Conservation (phyloP, 2,888 invertebrate species). For the Sphecodes monilicornis region DNA sequence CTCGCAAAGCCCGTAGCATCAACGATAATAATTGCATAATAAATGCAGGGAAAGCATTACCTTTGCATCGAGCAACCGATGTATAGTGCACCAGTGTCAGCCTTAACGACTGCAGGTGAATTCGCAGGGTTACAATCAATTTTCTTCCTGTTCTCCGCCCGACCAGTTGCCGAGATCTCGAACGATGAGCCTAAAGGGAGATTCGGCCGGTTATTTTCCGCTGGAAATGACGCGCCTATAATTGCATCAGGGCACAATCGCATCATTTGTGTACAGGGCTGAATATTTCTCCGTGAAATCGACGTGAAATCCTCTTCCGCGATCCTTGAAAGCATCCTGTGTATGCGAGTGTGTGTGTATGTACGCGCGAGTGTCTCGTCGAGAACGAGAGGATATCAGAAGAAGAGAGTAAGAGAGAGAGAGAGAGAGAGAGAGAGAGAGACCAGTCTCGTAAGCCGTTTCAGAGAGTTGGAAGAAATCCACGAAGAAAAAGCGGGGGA, state of each 20-base stretch:
- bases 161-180: not conserved
- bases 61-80: not conserved
- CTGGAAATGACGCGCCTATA: slow-evolving; percentile 50
- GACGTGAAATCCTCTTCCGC: slow-evolving; percentile 61
- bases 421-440: slow-evolving; percentile 40
- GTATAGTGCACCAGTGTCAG: too few relatives aligned
- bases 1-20: not conserved
- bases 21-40: not conserved
- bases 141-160: not conserved
- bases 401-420: slow-evolving; percentile 33
- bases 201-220: slow-evolving; percentile 40
- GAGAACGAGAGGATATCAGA: slow-evolving; percentile 22
- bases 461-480: slow-evolving; percentile 70
- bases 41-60: not conserved
- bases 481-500: slow-evolving; percentile 57
- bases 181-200: not conserved
- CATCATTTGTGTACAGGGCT: slow-evolving; percentile 59
- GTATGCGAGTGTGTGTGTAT: slow-evolving; percentile 1
- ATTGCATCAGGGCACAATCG: slow-evolving; percentile 57
- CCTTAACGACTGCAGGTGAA: not conserved
- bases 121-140: not conserved
- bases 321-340: slow-evolving; percentile 54
- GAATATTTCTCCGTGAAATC: slow-evolving; percentile 58
- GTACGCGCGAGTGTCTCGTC: slow-evolving; percentile 33
- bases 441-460: slow-evolving; percentile 63